A percentile compares a stretch with the other conserved stretches of the same genome.
Evolutionary conservation across 2,888 invertebrate genomes (phyloP).

Genomic region (Eupelmus urozonus): DNA sequence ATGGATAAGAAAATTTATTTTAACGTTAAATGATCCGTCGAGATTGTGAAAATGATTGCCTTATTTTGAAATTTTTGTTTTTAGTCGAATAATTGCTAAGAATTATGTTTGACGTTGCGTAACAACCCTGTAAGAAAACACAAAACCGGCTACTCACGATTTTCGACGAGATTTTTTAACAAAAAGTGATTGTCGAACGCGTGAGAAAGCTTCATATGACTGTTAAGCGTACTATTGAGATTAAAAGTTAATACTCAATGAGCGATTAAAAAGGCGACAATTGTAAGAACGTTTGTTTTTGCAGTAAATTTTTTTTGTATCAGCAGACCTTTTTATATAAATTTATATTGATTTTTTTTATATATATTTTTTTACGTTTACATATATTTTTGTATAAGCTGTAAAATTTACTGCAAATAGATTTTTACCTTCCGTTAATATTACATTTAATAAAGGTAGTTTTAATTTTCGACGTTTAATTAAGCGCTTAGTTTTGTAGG

Average conservation of each 20-base stretch:
- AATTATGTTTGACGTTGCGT: neutral
- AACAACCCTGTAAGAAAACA: conserved; percentile 11
- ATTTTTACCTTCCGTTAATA: conserved; percentile 32
- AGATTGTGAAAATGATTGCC: too few relatives aligned
- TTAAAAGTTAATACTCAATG: neutral
- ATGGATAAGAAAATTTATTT: too few relatives aligned
- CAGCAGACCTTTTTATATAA: conserved; percentile 26
- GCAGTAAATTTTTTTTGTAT: conserved; percentile 27
- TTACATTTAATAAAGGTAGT: conserved; percentile 43
- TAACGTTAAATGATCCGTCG: too few relatives aligned
- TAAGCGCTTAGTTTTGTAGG: conserved; percentile 36
- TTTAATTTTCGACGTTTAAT: conserved; percentile 41
- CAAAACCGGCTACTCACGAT: conserved; percentile 3
- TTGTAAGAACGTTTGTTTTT: conserved; percentile 29
- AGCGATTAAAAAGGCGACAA: too few relatives aligned
- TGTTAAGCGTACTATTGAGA: conserved; percentile 22
- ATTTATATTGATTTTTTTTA: conserved; percentile 8
- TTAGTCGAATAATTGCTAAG: too few relatives aligned
- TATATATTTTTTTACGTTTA: neutral
- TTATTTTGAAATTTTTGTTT: too few relatives aligned
- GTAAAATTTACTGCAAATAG: conserved; percentile 35
- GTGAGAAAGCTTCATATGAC: conserved; percentile 25
- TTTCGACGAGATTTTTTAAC: neutral
- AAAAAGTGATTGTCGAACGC: neutral
- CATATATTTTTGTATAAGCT: conserved; percentile 22